These are phyloP conservation scores for Colossoma macropomum DNA, from an alignment of 2,113 vertebrate species.

Conservation along the genomic window DNA sequence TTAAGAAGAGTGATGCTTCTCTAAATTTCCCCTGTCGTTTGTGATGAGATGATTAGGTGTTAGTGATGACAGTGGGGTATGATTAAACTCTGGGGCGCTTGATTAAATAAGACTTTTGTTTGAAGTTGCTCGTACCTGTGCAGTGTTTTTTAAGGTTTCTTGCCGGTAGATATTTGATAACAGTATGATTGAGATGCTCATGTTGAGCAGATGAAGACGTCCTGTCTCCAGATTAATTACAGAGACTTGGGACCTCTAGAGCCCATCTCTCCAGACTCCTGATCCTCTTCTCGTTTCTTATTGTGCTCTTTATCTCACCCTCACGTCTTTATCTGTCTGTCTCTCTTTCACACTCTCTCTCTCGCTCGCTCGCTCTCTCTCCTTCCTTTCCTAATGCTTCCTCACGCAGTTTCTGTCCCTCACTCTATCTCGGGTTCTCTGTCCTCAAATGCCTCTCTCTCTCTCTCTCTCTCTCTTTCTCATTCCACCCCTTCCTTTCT, in stretches of 20 bases:
- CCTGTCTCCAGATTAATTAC: conserved; percentile 29
- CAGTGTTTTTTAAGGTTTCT: neutral
- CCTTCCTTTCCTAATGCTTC: conserved; percentile 79
- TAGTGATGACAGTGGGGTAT: too few relatives aligned
- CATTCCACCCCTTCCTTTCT: neutral
- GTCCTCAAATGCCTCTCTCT: neutral
- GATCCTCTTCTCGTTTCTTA: conserved; percentile 19
- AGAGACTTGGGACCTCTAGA: neutral
- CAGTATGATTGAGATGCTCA: neutral
- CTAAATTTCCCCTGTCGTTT: too few relatives aligned
- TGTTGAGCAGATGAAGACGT: conserved; percentile 10
- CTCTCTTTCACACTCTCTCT: neutral
- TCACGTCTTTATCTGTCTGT: neutral
- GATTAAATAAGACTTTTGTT: neutral
- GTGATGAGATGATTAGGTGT: too few relatives aligned
- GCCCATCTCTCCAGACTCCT: conserved; percentile 23
- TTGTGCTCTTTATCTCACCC: neutral
- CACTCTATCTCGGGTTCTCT: neutral
- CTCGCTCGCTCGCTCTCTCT: neutral
- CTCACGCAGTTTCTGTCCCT: neutral
- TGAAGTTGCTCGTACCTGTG: neutral
- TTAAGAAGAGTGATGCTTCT: too few relatives aligned
- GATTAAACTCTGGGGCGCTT: neutral
- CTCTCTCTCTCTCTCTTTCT: neutral
- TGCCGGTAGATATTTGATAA: neutral